These are phyloP conservation scores for Desmodus rotundus DNA, from an alignment of 2,113 vertebrate genomes.

Conservation along the genomic window DNA sequence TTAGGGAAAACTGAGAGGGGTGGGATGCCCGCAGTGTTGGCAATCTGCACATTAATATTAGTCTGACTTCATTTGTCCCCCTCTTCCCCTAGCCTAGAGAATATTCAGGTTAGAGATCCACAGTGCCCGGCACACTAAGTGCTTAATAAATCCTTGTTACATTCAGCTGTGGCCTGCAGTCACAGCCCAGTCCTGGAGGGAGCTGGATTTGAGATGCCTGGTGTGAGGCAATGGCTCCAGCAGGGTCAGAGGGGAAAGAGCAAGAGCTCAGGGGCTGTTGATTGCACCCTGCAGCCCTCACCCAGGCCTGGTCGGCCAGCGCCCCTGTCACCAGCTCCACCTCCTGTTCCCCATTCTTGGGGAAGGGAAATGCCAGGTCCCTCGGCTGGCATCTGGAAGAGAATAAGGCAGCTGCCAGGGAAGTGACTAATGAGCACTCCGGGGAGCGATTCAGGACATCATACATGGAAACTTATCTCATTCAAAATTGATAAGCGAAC, in stretches of 20 bases:
- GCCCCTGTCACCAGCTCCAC: not conserved
- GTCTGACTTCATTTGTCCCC: not conserved
- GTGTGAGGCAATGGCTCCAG: not conserved
- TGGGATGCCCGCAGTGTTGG: not conserved
- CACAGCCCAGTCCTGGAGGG: not conserved
- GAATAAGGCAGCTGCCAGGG: slow-evolving; percentile 62
- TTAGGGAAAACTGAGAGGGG: not conserved
- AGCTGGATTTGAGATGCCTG: not conserved
- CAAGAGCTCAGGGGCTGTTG: not conserved
- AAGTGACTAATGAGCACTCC: slow-evolving; percentile 71
- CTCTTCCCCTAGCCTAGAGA: not conserved
- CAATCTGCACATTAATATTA: not conserved
- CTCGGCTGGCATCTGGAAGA: slow-evolving; percentile 43
- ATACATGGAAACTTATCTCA: slow-evolving; percentile 48
- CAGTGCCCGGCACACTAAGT: not conserved
- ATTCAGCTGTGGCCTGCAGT: not conserved
- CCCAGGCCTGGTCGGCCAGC: not conserved
- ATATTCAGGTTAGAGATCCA: not conserved
- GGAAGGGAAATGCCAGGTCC: slow-evolving; percentile 59
- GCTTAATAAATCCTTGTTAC: not conserved
- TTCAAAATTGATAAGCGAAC: slow-evolving; percentile 61
- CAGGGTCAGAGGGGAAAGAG: not conserved
- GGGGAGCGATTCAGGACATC: slow-evolving; percentile 66
- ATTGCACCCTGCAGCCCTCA: too few relatives aligned
- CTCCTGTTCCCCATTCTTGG: not conserved